Evolutionary conservation across 1,140 invertebrate species (phyloP).

Genomic region (Melitaea cinxia): DNA sequence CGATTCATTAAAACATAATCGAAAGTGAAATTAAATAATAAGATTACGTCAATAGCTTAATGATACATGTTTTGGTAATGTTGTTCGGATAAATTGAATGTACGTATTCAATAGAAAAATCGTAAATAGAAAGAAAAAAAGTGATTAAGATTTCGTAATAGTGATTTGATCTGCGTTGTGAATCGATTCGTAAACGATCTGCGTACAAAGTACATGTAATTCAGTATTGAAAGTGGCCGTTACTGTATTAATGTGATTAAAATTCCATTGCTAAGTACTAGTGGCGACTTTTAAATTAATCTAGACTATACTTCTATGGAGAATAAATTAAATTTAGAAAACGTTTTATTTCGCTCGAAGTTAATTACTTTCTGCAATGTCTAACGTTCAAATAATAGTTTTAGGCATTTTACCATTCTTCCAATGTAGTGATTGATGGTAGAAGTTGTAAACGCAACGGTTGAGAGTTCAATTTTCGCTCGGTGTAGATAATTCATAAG

Average conservation of each 20-base stretch:
- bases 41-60: slow-evolving; percentile 62
- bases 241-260: slow-evolving; percentile 30
- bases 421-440: too few relatives aligned
- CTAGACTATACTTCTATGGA: slow-evolving; percentile 4
- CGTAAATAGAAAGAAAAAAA: slow-evolving; percentile 23
- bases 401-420: background rate
- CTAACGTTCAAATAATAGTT: background rate
- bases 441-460: too few relatives aligned
- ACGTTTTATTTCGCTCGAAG: background rate
- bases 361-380: background rate
- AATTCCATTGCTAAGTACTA: slow-evolving; percentile 20
- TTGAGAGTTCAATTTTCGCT: too few relatives aligned
- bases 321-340: slow-evolving; percentile 15
- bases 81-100: slow-evolving; percentile 33
- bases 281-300: slow-evolving; percentile 13
- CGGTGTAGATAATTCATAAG: too few relatives aligned
- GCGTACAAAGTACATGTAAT: slow-evolving; percentile 31
- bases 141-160: slow-evolving; percentile 41
- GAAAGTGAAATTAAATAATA: slow-evolving; percentile 76
- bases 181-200: slow-evolving; percentile 23
- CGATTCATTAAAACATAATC: slow-evolving; percentile 71
- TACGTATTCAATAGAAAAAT: slow-evolving; percentile 24
- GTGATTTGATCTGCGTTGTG: slow-evolving; percentile 17
- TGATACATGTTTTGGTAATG: slow-evolving; percentile 49
- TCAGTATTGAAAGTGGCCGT: slow-evolving; percentile 26